These are phyloP conservation scores for Crossocerus cetratus DNA, from an alignment of 2,888 invertebrate species.

Conservation along the genomic window DNA sequence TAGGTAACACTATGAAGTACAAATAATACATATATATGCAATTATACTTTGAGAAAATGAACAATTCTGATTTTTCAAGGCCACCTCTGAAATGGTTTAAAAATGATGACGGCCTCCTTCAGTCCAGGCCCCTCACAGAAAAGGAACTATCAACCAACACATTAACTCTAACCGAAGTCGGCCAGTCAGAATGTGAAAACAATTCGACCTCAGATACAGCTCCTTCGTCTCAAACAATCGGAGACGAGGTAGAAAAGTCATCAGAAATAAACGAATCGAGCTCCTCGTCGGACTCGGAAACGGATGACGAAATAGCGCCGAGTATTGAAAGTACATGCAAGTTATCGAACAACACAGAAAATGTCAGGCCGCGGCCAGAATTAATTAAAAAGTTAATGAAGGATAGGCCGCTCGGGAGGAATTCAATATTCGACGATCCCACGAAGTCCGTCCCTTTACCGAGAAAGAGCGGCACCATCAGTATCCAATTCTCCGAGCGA, in stretches of 20 bases:
- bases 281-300: constrained; percentile 52
- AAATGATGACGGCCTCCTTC: constrained; percentile 39
- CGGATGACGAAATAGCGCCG: constrained; percentile 29
- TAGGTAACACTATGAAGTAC: constrained; percentile 49
- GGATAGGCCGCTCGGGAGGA: constrained; percentile 62
- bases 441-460: constrained; percentile 79
- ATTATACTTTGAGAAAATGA: not conserved
- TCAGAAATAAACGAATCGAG: constrained; percentile 9
- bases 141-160: constrained; percentile 21
- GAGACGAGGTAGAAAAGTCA: constrained; percentile 38
- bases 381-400: constrained; percentile 58
- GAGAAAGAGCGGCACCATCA: constrained; percentile 80
- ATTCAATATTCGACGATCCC: constrained; percentile 70
- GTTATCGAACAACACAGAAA: constrained; percentile 29
- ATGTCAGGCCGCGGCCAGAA: constrained; percentile 29
- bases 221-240: constrained; percentile 7
- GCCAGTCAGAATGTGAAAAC: not conserved
- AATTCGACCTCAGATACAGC: not conserved
- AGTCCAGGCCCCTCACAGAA: constrained; percentile 38
- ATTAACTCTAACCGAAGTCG: not conserved
- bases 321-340: constrained; percentile 35
- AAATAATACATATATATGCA: not conserved
- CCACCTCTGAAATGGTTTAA: constrained; percentile 66
- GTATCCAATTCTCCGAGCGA: constrained; percentile 85
- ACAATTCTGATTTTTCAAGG: constrained; percentile 40